Percentiles rank a stretch among this genome's conserved stretches.
Evolutionary conservation across 2,888 invertebrate genomes (phyloP).

Genomic region (Augiades crinisus): DNA sequence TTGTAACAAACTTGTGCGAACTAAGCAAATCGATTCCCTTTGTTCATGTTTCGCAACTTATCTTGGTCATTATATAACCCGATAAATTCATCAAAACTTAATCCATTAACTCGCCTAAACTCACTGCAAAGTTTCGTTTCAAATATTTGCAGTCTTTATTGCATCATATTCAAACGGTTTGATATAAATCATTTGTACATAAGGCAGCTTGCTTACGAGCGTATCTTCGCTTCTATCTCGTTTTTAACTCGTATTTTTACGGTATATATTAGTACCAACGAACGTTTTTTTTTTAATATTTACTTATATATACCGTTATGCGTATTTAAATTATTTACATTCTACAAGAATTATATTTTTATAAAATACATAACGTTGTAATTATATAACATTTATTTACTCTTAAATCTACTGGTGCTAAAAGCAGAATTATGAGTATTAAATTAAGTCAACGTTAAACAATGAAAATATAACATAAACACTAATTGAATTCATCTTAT

Average conservation of each 20-base stretch:
- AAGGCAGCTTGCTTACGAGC: constrained; percentile 5
- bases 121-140: constrained; percentile 11
- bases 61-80: constrained; percentile 8
- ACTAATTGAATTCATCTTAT: too few species aligned
- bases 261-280: too few species aligned
- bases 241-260: too few species aligned
- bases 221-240: not conserved
- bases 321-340: too few species aligned
- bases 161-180: constrained; percentile 7
- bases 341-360: too few species aligned
- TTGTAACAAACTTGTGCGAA: constrained; percentile 2
- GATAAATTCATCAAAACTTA: constrained; percentile 21
- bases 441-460: too few species aligned
- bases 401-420: too few species aligned
- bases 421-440: too few species aligned
- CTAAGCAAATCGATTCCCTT: constrained; percentile 10
- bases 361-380: too few species aligned
- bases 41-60: constrained; percentile 12
- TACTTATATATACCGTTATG: too few species aligned
- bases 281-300: not conserved
- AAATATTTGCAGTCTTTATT: constrained; percentile 16
- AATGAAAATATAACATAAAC: too few species aligned
- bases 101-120: constrained; percentile 18
- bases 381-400: too few species aligned
- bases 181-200: constrained; percentile 11